Conservation (phyloP, 2,888 invertebrate species). For the Eupithecia subumbrata region DNA sequence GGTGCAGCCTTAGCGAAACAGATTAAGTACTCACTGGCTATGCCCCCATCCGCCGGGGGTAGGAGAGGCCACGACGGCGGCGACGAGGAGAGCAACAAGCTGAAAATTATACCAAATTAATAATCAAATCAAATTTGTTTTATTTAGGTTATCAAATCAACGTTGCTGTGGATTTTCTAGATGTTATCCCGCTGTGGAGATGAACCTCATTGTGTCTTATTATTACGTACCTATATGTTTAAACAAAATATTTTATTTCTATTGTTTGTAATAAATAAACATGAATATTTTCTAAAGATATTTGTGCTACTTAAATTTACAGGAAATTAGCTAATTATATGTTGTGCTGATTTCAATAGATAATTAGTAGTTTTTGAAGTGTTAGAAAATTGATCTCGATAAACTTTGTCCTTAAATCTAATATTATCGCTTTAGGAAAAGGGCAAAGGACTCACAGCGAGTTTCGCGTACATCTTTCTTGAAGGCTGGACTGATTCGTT, state of each 20-base stretch:
- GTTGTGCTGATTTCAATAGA: neutral
- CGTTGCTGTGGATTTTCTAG: neutral
- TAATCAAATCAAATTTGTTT: neutral
- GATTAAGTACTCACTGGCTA: slow-evolving; percentile 65
- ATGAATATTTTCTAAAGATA: neutral
- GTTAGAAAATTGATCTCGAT: neutral
- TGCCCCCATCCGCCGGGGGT: slow-evolving; percentile 69
- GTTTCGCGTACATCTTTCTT: slow-evolving; percentile 80
- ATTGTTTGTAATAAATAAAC: neutral
- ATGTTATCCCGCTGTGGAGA: neutral
- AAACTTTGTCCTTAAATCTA: neutral
- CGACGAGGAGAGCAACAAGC: slow-evolving; percentile 71
- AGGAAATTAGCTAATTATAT: neutral
- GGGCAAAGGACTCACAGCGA: slow-evolving; percentile 77
- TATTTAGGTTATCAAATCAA: neutral
- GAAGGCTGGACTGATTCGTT: slow-evolving; percentile 75
- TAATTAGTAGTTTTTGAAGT: neutral
- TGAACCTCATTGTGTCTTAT: neutral
- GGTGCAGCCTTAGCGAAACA: too few species aligned
- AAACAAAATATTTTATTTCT: neutral
- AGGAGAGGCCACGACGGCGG: slow-evolving; percentile 67
- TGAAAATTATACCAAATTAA: slow-evolving; percentile 39
- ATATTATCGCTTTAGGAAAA: slow-evolving; percentile 47
- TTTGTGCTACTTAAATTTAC: neutral
- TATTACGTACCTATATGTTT: neutral